These are phyloP conservation scores for Papilio aristodemus DNA, from an alignment of 1,140 invertebrate genomes.

Conservation along the genomic window DNA sequence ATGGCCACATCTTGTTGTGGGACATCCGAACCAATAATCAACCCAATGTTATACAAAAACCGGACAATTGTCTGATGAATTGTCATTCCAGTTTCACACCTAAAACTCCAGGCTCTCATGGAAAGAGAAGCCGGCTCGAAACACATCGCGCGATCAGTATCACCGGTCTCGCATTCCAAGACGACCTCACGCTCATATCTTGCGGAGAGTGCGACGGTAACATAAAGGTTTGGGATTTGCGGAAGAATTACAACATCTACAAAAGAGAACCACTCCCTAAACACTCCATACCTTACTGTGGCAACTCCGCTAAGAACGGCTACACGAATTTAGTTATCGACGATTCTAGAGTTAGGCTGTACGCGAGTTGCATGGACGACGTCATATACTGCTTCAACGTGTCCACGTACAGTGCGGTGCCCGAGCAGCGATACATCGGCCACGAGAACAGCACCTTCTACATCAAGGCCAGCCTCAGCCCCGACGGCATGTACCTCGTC, in stretches of 20 bases:
- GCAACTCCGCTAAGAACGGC: constrained; percentile 85
- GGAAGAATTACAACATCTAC: constrained; percentile 88
- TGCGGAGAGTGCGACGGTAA: constrained; percentile 91
- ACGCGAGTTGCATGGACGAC: constrained; percentile 92
- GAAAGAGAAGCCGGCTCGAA: constrained; percentile 66
- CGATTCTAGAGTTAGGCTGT: constrained; percentile 84
- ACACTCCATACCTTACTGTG: constrained; percentile 85
- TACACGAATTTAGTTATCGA: constrained; percentile 90
- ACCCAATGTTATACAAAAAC: constrained; percentile 75
- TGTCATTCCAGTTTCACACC: constrained; percentile 80
- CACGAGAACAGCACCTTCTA: constrained; percentile 90
- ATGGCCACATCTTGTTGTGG: constrained; percentile 92
- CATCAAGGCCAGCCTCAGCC: constrained; percentile 89
- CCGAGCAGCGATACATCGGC: constrained; percentile 84
- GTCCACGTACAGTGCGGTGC: constrained; percentile 84
- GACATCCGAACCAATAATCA: constrained; percentile 83
- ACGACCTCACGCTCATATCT: constrained; percentile 88
- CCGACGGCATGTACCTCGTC: constrained; percentile 88
- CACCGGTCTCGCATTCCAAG: constrained; percentile 89
- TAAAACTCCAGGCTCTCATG: constrained; percentile 76
- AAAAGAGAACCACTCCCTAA: constrained; percentile 87
- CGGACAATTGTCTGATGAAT: constrained; percentile 84
- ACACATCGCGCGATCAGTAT: constrained; percentile 80
- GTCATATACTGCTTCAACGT: constrained; percentile 92
- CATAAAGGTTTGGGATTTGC: constrained; percentile 93